A percentile compares a stretch with the other conserved stretches of the same genome.
phyloP scores from a whole-genome alignment of 2,888 invertebrate species.

The Mylabris sibirica region DNA sequence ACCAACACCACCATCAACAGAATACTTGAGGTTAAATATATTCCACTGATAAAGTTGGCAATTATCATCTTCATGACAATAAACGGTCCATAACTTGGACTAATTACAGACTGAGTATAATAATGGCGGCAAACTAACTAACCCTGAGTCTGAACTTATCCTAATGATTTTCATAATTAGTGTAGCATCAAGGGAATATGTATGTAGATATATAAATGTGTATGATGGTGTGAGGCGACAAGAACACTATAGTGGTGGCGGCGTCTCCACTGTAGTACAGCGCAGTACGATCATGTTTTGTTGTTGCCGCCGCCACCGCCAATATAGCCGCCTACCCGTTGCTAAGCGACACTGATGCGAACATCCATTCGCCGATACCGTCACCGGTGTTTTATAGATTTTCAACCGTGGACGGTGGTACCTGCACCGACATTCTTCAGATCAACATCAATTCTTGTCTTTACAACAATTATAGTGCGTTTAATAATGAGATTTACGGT shows the following conservation, averaged over 20 bases:
- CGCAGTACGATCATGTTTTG: constrained; percentile 51
- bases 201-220: neutral
- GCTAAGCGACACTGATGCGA: constrained; percentile 46
- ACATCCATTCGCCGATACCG: constrained; percentile 46
- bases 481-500: neutral
- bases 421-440: neutral
- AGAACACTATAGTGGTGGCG: constrained; percentile 7
- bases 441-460: constrained; percentile 4
- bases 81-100: constrained; percentile 58
- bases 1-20: neutral
- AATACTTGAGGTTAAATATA: constrained; percentile 48
- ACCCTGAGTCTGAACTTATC: constrained; percentile 59
- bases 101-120: constrained; percentile 53
- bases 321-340: constrained; percentile 45
- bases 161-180: constrained; percentile 62
- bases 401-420: constrained; percentile 14
- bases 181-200: constrained; percentile 45
- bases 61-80: constrained; percentile 59
- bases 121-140: constrained; percentile 53
- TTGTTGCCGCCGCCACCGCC: constrained; percentile 44
- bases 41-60: constrained; percentile 55
- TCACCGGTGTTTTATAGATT: constrained; percentile 32
- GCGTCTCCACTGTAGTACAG: constrained; percentile 21
- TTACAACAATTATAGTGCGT: neutral
- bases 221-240: constrained; percentile 3